Base-by-base conservation (phyloP, 2,888 invertebrate species). In the Eristalis tenax region DNA sequence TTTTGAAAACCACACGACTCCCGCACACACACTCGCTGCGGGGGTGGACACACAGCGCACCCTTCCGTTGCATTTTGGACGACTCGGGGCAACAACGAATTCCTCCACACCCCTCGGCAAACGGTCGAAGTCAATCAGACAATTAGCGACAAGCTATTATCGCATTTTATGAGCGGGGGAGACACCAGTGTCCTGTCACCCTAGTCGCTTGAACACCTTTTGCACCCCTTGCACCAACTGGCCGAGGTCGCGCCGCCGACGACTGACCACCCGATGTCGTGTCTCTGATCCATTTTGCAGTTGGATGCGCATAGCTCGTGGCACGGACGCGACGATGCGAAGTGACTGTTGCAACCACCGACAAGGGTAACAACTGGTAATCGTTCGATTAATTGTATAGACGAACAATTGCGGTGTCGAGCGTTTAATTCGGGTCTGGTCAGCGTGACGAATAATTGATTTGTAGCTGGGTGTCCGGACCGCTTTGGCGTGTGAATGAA, bases 101-200 rank as follows among this genome's bases (percentile, higher is more conserved):
- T 40, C 66, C 56, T 63, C 71, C 26, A n/a, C 26, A 70, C 56
- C 38, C 70, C 56, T 32, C 15, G n/a, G 65, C 18, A 65, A 32
- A 32, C 70, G 69, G 56, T 59, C 71, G 4, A 70, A 87, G 86
- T 87, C 86, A 87, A 87, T 87, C 79, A 79, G 71, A 87, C 86
- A 87, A 87, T 83, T 87, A 87, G 86, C 83, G 86, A 87, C 75
- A 87, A 71, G 86, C 75, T 87, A 87, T 87, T 87, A 87, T 87
- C 78, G 86, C 83, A 87, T 87, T 83, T 87, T 83, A 87, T 75
- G 83, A 79, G 50, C 56, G 50, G 50, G 18, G 18, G 50, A n/a
- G 15, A 18, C 18, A 50, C 1, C 38, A 13, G 38, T 13, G 38
- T 32, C 32, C 38, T 13, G 38, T 11, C 38, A 38, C 38, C 38